A percentile compares a stretch with the other conserved stretches of the same genome.
These are phyloP conservation scores for Synaphobranchus kaupii DNA, from an alignment of 2,797 vertebrate genomes.

Conservation along the genomic window DNA sequence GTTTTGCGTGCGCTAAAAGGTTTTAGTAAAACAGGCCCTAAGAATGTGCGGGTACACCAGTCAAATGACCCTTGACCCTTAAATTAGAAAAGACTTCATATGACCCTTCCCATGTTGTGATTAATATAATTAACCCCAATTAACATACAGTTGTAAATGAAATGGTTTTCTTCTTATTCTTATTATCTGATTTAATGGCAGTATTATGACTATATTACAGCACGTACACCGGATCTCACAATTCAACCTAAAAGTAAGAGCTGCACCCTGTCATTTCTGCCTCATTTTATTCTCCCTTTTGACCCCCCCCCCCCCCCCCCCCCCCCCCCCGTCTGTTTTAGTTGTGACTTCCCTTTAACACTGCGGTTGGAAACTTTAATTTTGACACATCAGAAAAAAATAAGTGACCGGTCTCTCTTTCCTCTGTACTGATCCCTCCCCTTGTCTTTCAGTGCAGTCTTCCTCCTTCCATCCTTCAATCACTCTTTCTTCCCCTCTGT, in stretches of 20 bases:
- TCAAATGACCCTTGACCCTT: background rate
- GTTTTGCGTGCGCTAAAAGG: too few relatives aligned
- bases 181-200: background rate
- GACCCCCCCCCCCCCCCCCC: background rate
- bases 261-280: background rate
- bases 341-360: slow-evolving; percentile 79
- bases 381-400: slow-evolving; percentile 77
- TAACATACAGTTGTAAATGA: background rate
- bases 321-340: slow-evolving; percentile 50
- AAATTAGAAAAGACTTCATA: background rate
- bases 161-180: background rate
- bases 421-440: slow-evolving; percentile 64
- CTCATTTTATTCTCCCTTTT: background rate
- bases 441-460: slow-evolving; percentile 54
- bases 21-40: too few relatives aligned
- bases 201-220: background rate
- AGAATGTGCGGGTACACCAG: too few relatives aligned
- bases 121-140: background rate
- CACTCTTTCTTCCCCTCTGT: slow-evolving; percentile 30
- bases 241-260: background rate
- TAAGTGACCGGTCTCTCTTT: slow-evolving; percentile 73
- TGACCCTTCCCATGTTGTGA: background rate
- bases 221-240: background rate
- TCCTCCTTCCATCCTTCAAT: slow-evolving; percentile 38
- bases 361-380: slow-evolving; percentile 85